Evolutionary conservation across 2,113 vertebrate genomes (phyloP), one percentile per base, ranked within the genome.

Genomic region (Elgaria multicarinata): DNA sequence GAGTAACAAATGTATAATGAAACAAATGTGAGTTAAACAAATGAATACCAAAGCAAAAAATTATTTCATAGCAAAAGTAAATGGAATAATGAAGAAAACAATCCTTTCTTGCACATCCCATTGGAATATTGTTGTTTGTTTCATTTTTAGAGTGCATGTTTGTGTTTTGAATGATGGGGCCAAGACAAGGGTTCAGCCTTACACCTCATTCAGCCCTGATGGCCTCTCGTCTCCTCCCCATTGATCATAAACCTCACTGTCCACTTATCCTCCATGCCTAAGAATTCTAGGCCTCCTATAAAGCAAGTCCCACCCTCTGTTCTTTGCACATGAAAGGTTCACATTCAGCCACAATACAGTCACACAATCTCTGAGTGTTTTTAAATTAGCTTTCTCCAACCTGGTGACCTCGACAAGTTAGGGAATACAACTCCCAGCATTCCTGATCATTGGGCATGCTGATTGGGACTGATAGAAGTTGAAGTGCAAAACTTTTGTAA

Each of bases 301-400:
- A 55, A 88, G 31, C 14, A 33, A 36, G 8, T 22, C 13, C 87
- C 74, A 20, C 31, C 42, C 87, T 91, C 90, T 92, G 77, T 71
- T 67, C 92, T 84, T 74, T 86, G 62, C 93, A 46, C 10, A 94
- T 93, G 91, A 88, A 79, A 1, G 91, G 42, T 42, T 64, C 93
- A 91, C 81, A 88, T 77, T 92, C 85, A 93, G 46, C 46, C 84
- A 90, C 91, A 89, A 55, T 81, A 93, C 64, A 81, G 89, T 87
- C 64, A 91, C 2, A 8, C 87, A 89, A 92, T 90, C 91, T 94
- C 89, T 89, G 86, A 89, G 79, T 58, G 55, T 58, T 58, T 58
- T 58, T 58, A 58, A 58, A 58, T 13, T 14, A 62, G 18, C 58
- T 62, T 20, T 62, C 58, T 20, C 58, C 58, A 62, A 3, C 18